A percentile compares a stretch with the other conserved stretches of the same genome.
Evolutionary conservation across 2,888 invertebrate genomes (phyloP).

Genomic region (Altica lythri): DNA sequence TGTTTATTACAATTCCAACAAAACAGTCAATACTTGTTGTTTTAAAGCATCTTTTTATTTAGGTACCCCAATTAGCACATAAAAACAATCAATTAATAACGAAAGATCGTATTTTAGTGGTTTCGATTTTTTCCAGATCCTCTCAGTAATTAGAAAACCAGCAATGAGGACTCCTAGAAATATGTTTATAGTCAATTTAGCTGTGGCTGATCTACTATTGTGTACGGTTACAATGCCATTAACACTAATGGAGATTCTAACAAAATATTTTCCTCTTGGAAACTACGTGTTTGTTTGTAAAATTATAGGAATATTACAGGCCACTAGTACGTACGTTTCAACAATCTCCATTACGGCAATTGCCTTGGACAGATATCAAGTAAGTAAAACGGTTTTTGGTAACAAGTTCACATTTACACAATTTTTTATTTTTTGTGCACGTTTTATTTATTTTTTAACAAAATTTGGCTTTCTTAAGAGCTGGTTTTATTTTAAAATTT

Average conservation of each 20-base stretch:
- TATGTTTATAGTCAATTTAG: conserved; percentile 90
- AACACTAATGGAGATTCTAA: conserved; percentile 83
- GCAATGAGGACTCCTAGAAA: conserved; percentile 92
- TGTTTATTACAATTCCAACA: too few relatives aligned
- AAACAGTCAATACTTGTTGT: too few relatives aligned
- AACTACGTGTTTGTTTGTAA: conserved; percentile 79
- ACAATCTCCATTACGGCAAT: conserved; percentile 94
- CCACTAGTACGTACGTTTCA: conserved; percentile 89
- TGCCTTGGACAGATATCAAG: conserved; percentile 82
- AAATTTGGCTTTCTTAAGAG: too few relatives aligned
- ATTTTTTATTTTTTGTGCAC: too few relatives aligned
- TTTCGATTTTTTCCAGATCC: conserved; percentile 49
- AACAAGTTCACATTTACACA: neutral
- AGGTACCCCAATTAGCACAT: too few relatives aligned
- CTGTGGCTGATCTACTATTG: conserved; percentile 81
- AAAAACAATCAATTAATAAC: neutral
- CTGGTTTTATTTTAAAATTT: too few relatives aligned
- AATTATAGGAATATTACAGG: conserved; percentile 84
- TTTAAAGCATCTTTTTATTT: too few relatives aligned
- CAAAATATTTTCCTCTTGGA: conserved; percentile 86
- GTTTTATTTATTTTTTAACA: too few relatives aligned
- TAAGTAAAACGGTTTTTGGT: too few relatives aligned
- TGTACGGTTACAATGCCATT: conserved; percentile 90
- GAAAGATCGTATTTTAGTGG: neutral
- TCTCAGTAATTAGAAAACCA: conserved; percentile 80